These are phyloP conservation scores for Meloe dianella DNA, from an alignment of 2,888 invertebrate genomes.

Conservation along the genomic window DNA sequence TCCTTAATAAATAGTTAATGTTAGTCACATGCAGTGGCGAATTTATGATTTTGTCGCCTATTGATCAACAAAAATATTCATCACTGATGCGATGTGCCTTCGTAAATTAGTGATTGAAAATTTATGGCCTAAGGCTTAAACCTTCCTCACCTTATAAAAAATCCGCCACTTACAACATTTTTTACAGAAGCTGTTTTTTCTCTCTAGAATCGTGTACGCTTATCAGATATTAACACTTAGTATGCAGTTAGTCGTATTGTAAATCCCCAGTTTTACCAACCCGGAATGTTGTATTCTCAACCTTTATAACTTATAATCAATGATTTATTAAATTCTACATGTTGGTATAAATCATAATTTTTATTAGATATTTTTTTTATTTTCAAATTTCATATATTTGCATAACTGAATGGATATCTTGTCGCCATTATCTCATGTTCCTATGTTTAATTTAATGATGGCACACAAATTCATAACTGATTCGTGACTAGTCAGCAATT, in stretches of 20 bases:
- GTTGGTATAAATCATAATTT: not conserved
- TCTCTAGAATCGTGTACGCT: not conserved
- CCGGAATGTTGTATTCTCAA: not conserved
- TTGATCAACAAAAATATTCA: no score
- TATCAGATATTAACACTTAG: not conserved
- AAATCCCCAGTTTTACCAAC: not conserved
- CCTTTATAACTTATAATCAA: not conserved
- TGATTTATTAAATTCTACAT: constrained; percentile 4
- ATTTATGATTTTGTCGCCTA: no score
- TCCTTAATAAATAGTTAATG: no score
- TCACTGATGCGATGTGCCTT: no score
- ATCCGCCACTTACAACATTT: no score
- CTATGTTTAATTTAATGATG: not conserved
- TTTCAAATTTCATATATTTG: not conserved
- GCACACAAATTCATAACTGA: not conserved
- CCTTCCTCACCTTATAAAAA: no score
- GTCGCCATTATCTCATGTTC: constrained; percentile 3
- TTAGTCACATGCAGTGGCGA: no score
- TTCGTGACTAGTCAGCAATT: constrained; percentile 8
- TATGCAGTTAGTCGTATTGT: not conserved
- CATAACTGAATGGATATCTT: not conserved
- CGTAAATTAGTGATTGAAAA: no score
- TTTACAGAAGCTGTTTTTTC: not conserved
- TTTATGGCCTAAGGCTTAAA: no score
- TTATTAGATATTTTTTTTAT: not conserved